Evolutionary conservation across 23 tunicate genomes (phyloP).

Genomic region (Oikopleura dioica): DNA sequence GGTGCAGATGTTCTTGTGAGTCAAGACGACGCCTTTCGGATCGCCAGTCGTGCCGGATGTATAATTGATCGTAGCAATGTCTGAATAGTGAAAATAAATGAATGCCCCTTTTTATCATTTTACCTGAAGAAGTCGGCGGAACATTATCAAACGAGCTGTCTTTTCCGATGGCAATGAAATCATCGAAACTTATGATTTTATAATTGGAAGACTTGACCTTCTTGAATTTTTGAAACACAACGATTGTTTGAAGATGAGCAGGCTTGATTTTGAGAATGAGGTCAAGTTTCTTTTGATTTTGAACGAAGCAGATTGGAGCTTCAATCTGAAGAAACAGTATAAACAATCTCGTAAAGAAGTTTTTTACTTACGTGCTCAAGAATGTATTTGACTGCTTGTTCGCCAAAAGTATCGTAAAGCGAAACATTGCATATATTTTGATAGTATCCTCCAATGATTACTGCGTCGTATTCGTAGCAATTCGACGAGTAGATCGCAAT

Average conservation of each 20-base stretch:
- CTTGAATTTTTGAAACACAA: not conserved
- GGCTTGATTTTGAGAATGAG: not conserved
- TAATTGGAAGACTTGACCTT: too few relatives aligned
- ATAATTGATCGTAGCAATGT: conserved; percentile 13
- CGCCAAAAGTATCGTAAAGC: conserved; percentile 83
- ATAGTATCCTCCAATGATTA: not conserved
- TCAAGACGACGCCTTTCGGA: conserved; percentile 46
- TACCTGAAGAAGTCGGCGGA: not conserved
- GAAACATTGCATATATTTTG: conserved; percentile 20
- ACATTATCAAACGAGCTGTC: not conserved
- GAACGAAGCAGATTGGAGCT: not conserved
- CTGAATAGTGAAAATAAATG: too few relatives aligned
- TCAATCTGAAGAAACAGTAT: too few relatives aligned
- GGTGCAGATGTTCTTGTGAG: too few relatives aligned
- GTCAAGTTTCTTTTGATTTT: not conserved
- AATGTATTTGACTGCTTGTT: conserved; percentile 38
- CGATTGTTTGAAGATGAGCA: not conserved
- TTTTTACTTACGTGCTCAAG: conserved; percentile 40
- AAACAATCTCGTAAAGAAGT: too few relatives aligned
- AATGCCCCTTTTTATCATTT: too few relatives aligned
- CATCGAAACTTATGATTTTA: too few relatives aligned
- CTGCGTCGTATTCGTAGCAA: not conserved
- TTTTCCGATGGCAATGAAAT: not conserved
- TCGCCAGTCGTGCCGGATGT: conserved; percentile 55
- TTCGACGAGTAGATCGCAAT: not conserved